These are phyloP conservation scores for Phania funesta DNA, from an alignment of 2,888 invertebrate genomes.

Conservation along the genomic window DNA sequence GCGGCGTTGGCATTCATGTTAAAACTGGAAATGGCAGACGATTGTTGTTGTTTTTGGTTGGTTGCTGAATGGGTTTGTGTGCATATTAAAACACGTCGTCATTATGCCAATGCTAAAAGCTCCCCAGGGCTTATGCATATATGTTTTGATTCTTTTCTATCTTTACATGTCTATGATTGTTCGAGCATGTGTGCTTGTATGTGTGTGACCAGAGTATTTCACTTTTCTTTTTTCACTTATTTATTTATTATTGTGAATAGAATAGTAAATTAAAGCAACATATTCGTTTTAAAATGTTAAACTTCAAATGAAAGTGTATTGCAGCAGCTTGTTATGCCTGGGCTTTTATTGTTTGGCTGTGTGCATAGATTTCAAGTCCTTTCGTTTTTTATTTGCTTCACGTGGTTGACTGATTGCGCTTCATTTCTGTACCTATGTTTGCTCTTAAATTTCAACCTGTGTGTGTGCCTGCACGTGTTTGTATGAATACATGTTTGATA, in stretches of 20 bases:
- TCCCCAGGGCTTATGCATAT: constrained; percentile 75
- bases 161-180: constrained; percentile 53
- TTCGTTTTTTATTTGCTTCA: constrained; percentile 25
- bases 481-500: constrained; percentile 24
- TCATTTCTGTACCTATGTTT: background rate
- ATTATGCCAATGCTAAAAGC: constrained; percentile 73
- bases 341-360: background rate
- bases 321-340: background rate
- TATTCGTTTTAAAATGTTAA: constrained; percentile 45
- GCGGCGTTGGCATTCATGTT: constrained; percentile 38
- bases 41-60: constrained; percentile 40
- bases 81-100: constrained; percentile 68
- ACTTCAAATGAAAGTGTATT: background rate
- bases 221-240: constrained; percentile 48
- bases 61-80: constrained; percentile 27
- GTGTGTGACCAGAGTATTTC: constrained; percentile 68
- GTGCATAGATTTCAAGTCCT: constrained; percentile 38
- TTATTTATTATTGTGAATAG: constrained; percentile 60
- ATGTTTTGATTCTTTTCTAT: constrained; percentile 62
- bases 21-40: constrained; percentile 54
- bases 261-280: constrained; percentile 65
- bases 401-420: constrained; percentile 19
- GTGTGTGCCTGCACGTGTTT: constrained; percentile 15
- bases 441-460: constrained; percentile 18
- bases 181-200: background rate